Base-by-base conservation (phyloP, 2,113 vertebrate genomes). In the Lepus europaeus region DNA sequence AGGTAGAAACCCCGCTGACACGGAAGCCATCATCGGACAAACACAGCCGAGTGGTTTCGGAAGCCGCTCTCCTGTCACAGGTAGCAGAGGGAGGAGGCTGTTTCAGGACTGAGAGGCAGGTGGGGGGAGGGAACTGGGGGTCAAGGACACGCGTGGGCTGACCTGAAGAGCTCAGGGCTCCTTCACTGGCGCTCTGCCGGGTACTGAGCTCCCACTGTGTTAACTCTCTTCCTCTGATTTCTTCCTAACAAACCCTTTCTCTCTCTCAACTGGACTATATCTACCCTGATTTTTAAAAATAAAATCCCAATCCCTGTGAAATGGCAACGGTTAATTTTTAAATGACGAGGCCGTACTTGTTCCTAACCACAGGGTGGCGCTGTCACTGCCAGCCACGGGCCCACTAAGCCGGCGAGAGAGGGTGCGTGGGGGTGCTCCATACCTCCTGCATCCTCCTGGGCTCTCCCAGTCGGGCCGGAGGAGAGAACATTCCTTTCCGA, bases 101-200 rank as follows among this genome's bases (percentile, higher is more conserved):
- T 59, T 22, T 68, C 2, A 7, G 49, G 72, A 23, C 31, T 16
- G 3, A 22, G 27, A 16, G 6, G 7, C 6, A 82, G 33, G 33
- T 14, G 7, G 63, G 10, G 69, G 0, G 1, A 53, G 0, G 5
- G 68, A 13, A 25, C 39, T 23, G 39, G 22, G 53, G 66, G 39
- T 63, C 70, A 59, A 68, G 79, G 72, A 2, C 20, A 2, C 33
- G 13, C 2, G 13, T 0, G 12, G 69, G 73, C 77, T 19, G 6
- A 51, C 5, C 25, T 0, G 0, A 6, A 51, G 25, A 23, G 4
- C 6, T 5, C 2, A 1, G 88, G 33, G 22, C 4, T 23, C 3
- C 2, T 27, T 25, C 17, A 33, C 84, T 22, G 39, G 36, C 64
- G 49, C 5, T 22, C 33, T 59, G 36, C 3, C 2, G 22, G 10